Evolutionary conservation across 2,113 vertebrate genomes (phyloP).

Genomic region (Oryzias javanicus): DNA sequence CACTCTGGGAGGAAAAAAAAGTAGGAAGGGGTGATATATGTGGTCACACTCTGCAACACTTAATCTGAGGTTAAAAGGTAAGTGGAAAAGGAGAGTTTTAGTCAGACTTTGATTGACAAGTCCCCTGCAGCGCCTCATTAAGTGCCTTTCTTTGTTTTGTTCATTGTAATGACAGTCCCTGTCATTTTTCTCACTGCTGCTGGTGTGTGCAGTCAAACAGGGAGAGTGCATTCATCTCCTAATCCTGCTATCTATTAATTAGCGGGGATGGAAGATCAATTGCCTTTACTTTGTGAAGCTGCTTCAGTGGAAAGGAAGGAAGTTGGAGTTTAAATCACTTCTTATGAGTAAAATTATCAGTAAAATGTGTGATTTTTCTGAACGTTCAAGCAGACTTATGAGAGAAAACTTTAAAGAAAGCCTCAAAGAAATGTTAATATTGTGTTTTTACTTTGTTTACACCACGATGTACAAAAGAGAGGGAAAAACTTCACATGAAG

Average conservation of each 20-base stretch:
- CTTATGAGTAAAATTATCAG: slow-evolving; percentile 1
- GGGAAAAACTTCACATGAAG: not conserved
- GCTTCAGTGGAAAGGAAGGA: slow-evolving; percentile 13
- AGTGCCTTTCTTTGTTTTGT: slow-evolving; percentile 8
- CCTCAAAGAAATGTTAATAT: too few species aligned
- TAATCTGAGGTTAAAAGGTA: not conserved
- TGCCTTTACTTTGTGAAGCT: slow-evolving; percentile 29
- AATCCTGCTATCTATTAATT: slow-evolving; percentile 60
- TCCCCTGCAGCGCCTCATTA: not conserved
- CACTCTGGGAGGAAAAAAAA: not conserved
- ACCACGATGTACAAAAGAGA: not conserved
- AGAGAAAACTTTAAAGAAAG: too few species aligned
- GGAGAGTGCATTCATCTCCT: slow-evolving; percentile 49
- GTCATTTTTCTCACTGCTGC: slow-evolving; percentile 30
- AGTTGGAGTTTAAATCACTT: slow-evolving; percentile 1
- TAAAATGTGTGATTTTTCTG: not conserved
- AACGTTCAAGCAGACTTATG: too few species aligned
- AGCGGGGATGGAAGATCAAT: slow-evolving; percentile 44
- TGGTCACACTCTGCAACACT: too few species aligned
- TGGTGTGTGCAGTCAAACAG: slow-evolving; percentile 41
- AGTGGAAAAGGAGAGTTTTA: not conserved
- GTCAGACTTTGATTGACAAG: not conserved
- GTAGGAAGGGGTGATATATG: too few species aligned
- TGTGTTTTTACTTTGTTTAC: too few species aligned
- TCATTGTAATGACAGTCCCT: slow-evolving; percentile 37